Evolutionary conservation across 1,140 invertebrate genomes (phyloP).

Genomic region (Dinothrombium tinctorium): DNA sequence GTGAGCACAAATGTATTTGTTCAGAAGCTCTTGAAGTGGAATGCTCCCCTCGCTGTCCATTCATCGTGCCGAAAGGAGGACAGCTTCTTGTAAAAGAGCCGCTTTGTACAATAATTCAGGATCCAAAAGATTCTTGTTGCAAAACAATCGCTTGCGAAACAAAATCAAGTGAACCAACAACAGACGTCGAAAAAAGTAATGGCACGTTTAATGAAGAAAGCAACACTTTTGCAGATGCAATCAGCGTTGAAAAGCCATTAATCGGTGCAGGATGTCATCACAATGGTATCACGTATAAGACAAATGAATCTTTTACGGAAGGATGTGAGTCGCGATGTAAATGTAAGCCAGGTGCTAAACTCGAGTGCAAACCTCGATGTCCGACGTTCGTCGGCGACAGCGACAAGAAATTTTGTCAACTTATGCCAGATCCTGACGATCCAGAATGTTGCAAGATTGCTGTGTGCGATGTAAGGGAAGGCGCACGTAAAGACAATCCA

Average conservation of each 20-base stretch:
- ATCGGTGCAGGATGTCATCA: slow-evolving; percentile 17
- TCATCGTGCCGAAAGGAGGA: slow-evolving; percentile 7
- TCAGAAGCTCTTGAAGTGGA: slow-evolving; percentile 39
- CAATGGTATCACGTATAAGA: slow-evolving; percentile 16
- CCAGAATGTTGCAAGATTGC: slow-evolving; percentile 22
- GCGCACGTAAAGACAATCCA: slow-evolving; percentile 2
- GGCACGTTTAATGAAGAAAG: not conserved
- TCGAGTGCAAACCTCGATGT: slow-evolving; percentile 17
- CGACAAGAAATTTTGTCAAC: slow-evolving; percentile 11
- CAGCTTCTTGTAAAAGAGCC: slow-evolving; percentile 1
- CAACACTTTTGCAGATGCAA: not conserved
- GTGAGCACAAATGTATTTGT: slow-evolving; percentile 49
- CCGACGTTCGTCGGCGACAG: slow-evolving; percentile 3
- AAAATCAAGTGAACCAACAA: slow-evolving; percentile 22
- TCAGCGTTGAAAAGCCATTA: not conserved
- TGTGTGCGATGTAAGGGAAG: slow-evolving; percentile 18
- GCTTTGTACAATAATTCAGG: slow-evolving; percentile 13
- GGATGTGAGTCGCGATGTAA: slow-evolving; percentile 20
- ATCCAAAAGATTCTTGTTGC: slow-evolving; percentile 48
- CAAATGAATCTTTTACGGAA: slow-evolving; percentile 17
- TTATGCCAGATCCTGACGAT: slow-evolving; percentile 17
- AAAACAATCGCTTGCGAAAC: slow-evolving; percentile 55
- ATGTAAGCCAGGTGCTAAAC: slow-evolving; percentile 16
- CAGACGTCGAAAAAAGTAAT: not conserved
- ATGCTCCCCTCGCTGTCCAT: slow-evolving; percentile 37